A percentile compares a stretch with the other conserved stretches of the same genome.
Conservation (phyloP, 2,888 invertebrate species). For the Caenorhabditis wallacei region DNA sequence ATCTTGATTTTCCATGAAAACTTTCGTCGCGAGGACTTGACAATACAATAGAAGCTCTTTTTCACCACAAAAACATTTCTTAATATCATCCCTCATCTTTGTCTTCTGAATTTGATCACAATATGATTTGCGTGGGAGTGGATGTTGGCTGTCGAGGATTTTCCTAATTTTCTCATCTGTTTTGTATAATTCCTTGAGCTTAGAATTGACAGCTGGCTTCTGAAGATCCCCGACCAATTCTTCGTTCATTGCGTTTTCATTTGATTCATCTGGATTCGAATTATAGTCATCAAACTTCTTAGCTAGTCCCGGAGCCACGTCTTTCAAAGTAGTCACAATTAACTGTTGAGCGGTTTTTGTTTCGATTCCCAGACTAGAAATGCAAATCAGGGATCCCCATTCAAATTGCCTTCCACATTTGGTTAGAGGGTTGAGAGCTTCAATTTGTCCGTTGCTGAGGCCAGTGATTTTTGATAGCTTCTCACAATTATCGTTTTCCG, state of each 20-base stretch:
- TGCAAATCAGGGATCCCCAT: slow-evolving; percentile 37
- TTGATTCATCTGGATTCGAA: slow-evolving; percentile 24
- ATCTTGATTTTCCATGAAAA: slow-evolving; percentile 18
- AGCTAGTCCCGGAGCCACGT: slow-evolving; percentile 18
- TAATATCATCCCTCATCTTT: slow-evolving; percentile 21
- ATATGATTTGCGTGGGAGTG: slow-evolving; percentile 30
- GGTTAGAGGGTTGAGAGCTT: slow-evolving; percentile 18
- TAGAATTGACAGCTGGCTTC: slow-evolving; percentile 27
- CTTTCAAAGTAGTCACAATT: slow-evolving; percentile 17
- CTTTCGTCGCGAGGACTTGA: slow-evolving; percentile 43
- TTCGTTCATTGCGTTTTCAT: slow-evolving; percentile 28
- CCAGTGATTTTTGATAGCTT: slow-evolving; percentile 17
- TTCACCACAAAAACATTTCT: slow-evolving; percentile 43
- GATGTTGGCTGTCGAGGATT: slow-evolving; percentile 49
- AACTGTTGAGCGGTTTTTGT: slow-evolving; percentile 34
- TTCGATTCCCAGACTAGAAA: slow-evolving; percentile 27
- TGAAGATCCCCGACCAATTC: slow-evolving; percentile 1
- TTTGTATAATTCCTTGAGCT: slow-evolving; percentile 44
- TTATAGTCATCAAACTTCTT: slow-evolving; percentile 26
- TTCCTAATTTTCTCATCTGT: slow-evolving; percentile 29
- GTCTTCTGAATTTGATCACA: slow-evolving; percentile 32
- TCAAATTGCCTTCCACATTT: slow-evolving; percentile 20
- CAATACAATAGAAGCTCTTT: slow-evolving; percentile 53
- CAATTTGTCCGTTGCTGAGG: slow-evolving; percentile 7
- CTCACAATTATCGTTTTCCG: slow-evolving; percentile 34